A percentile compares a stretch with the other conserved stretches of the same genome.
Evolutionary conservation across 1,140 invertebrate genomes (phyloP).

Genomic region (Pomacea maculata): DNA sequence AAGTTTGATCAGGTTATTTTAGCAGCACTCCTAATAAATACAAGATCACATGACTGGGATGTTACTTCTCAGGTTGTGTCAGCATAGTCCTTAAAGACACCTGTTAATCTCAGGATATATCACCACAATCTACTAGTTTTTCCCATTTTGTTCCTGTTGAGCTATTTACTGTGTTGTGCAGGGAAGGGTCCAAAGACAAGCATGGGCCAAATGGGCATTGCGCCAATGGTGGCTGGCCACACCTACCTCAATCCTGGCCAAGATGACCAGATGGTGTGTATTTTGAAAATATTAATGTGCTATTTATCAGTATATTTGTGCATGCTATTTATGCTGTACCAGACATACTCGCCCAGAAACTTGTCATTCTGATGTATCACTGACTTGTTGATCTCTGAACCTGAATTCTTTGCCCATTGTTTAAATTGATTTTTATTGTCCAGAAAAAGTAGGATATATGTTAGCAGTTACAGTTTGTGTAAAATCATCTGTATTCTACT

Average conservation of each 20-base stretch:
- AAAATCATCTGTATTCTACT: no score
- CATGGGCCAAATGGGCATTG: conserved; percentile 33
- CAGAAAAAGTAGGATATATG: not conserved
- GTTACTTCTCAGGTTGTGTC: no score
- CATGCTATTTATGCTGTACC: not conserved
- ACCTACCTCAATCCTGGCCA: conserved; percentile 44
- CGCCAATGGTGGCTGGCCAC: conserved; percentile 38
- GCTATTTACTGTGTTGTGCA: not conserved
- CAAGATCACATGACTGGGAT: no score
- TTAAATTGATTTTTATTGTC: not conserved
- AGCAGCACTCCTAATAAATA: no score
- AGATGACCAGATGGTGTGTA: conserved; percentile 51
- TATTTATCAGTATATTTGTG: conserved; percentile 8
- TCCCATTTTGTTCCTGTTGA: no score
- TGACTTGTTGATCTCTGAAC: conserved; percentile 6
- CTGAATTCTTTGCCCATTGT: not conserved
- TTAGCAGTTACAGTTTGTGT: not conserved
- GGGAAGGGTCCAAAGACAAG: conserved; percentile 27
- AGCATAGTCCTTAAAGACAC: not conserved
- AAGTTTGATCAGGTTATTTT: no score
- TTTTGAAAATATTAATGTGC: not conserved
- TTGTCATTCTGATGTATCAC: not conserved
- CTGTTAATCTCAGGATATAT: not conserved
- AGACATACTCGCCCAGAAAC: no score
- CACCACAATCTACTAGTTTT: not conserved